These are phyloP conservation scores for Propithecus coquereli DNA, from an alignment of 2,113 vertebrate species.

Conservation along the genomic window DNA sequence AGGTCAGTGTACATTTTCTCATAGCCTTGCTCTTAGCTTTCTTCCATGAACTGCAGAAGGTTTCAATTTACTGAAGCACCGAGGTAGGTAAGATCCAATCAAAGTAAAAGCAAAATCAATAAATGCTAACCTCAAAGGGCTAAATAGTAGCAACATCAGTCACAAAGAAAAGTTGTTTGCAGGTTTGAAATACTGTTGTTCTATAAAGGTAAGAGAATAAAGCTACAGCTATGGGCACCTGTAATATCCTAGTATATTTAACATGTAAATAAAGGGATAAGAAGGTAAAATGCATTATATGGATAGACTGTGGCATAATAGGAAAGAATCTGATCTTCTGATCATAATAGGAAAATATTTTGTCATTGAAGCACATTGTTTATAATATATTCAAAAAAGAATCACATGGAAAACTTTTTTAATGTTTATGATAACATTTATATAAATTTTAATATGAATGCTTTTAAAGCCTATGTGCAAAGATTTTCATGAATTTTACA, in stretches of 20 bases:
- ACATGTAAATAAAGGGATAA: conserved; percentile 16
- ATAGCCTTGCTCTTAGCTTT: conserved; percentile 80
- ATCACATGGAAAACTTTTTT: background rate
- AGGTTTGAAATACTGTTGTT: conserved; percentile 66
- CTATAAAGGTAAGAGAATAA: conserved; percentile 43
- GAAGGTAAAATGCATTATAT: conserved; percentile 1
- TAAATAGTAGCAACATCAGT: conserved; percentile 81
- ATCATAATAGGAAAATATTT: background rate
- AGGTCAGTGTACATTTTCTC: conserved; percentile 84
- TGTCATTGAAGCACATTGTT: background rate
- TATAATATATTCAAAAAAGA: background rate
- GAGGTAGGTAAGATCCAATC: conserved; percentile 85
- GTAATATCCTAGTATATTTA: conserved; percentile 59
- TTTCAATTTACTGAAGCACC: conserved; percentile 86
- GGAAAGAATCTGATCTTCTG: background rate
- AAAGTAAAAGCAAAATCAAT: conserved; percentile 86
- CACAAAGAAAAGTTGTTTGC: conserved; percentile 73
- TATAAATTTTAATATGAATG: background rate
- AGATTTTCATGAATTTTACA: background rate
- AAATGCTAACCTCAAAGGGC: conserved; percentile 79
- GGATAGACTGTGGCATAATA: background rate
- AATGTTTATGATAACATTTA: background rate
- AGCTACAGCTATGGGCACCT: conserved; percentile 56
- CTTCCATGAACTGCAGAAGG: conserved; percentile 84
- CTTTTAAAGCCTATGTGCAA: background rate